Base-by-base conservation (phyloP, 2,797 vertebrate genomes). In the Oreochromis mossambicus region DNA sequence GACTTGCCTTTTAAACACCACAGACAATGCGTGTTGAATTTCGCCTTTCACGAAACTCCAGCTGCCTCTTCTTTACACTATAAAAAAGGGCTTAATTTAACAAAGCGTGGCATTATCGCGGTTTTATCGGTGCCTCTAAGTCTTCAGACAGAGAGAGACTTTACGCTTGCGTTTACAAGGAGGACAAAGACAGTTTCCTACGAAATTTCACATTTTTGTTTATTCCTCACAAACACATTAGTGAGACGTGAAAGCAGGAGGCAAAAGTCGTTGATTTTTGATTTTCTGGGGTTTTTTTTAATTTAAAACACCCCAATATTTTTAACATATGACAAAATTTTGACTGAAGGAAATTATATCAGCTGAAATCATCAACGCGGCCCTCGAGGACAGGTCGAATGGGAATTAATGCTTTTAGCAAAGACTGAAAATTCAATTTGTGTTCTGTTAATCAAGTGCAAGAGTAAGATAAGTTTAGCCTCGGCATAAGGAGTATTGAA, bases 401-500 rank as follows among this genome's bases (percentile, higher is more conserved):
- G 89, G 86, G 91, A 92, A 88, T 91, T 83, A 84, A 52, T 2
- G 77, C 89, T 82, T 52, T 21, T 52, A 87, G 88, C 75, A 41
- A 77, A 43, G 50, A 73, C 26, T 56, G 66, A 6, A 78, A 70
- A 81, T 88, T 84, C 88, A 86, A 91, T 92, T 91, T 70, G 77
- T 56, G 48, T 85, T 87, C 68, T 26, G 48, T 36, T 89, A 85
- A 91, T 90, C 84, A 58, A 84, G 79, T 58, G 75, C 41, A 41
- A 6, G 77, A 83, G 76, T 26, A 34, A 87, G 83, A 87, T 90
- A 80, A 82, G 83, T 87, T 86, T 83, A 77, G 83, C 81, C 83
- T 77, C 15, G 2, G 43, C 43, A 14, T 50, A 55, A 82, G 41
- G 41, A 78, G 70, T 21, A 55, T 26, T 56, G 48, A 79, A 87